Evolutionary conservation across 2,113 vertebrate genomes (phyloP), one percentile per base, ranked within the genome.

Genomic region (Passer domesticus): DNA sequence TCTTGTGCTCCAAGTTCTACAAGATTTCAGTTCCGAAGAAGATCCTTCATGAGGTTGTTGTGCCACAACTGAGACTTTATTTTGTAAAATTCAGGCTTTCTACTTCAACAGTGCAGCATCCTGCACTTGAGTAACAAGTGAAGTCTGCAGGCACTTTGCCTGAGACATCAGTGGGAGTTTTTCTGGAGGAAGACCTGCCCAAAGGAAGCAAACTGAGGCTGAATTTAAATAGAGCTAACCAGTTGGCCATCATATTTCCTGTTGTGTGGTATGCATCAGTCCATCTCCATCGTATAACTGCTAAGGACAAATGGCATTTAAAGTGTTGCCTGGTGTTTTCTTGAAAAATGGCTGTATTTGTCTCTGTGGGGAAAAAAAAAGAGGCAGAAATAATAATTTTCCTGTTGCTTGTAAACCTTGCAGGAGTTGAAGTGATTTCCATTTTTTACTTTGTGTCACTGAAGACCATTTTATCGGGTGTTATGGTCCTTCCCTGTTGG

Each of bases 291-390:
- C 30, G 30, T 64, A 50, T 84, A 87, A 60, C 70, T 60, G 69
- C 82, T 59, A 78, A 75, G 58, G 80, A 77, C 93, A 98, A 95
- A 93, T 96, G 92, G 87, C 88, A 91, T 95, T 88, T 91, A 83
- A 89, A 89, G 43, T 83, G 87, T 89, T 89, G 91, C 91, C 88
- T 94, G 69, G 66, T 89, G 89, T 83, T 96, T 95, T 97, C 53
- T 92, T 79, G 80, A 89, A 92, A 94, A 81, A 76, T 89, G 81
- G 33, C 84, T 96, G 19, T 90, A 50, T 91, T 95, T 96, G 68
- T 94, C 84, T 94, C 62, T 84, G 49, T 62, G 47, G 39, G 17
- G 52, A 83, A 79, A 85, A 87, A 39, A 91, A 28, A 20, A 84
- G 67, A 49, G 21, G 5, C 15, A 72, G 13, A 67, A 47, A 82